Base-by-base conservation (phyloP, 2,888 invertebrate species). In the Prionchulus punctatus region DNA sequence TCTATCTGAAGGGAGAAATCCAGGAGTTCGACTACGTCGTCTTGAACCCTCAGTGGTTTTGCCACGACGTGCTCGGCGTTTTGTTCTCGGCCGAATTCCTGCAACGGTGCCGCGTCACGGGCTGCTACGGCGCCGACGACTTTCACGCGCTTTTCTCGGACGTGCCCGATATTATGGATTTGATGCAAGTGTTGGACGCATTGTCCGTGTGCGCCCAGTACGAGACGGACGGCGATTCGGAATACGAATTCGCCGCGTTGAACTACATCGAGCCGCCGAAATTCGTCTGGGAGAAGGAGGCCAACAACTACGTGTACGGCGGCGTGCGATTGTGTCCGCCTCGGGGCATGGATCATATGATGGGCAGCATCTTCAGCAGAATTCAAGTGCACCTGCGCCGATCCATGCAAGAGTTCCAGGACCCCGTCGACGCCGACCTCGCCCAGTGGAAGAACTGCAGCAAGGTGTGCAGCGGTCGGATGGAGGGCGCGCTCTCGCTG, bases 231-330 rank as follows among this genome's bases (percentile, higher is more conserved):
- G 82, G 82, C 57, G 83, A 83, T 64, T 73, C 81, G 18, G 82
- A 83, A 65, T 84, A 81, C 68, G 84, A 85, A 72, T 83, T 85
- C 67, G 83, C 84, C 0, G 80, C 82, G 64, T 80, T 82, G 67
- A 75, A 75, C 60, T 56, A 64, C 51, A 60, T 61, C 42, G 62
- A 63, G 23, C 62, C 67, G 15, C 55, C 43, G 2, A 26, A 27
- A 2, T 27, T 2, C 27, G 26, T 21, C n/a, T 25, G 43, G 62
- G 54, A 57, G 25, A 60, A 61, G 49, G 60, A 62, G 43, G 58
- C 62, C 12, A 60, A 61, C 2, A 59, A 52, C 21, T 65, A 60
- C 56, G 63, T 63, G 47, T 83, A 83, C 66, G 80, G 80, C 18
- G 83, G 82, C n/a, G 71, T 82, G 42, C 72, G 80, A 31, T 71